Percentiles rank a stretch among this genome's conserved stretches.
These are phyloP conservation scores for Danaus melanippus DNA, from an alignment of 1,140 invertebrate species.

Conservation along the genomic window DNA sequence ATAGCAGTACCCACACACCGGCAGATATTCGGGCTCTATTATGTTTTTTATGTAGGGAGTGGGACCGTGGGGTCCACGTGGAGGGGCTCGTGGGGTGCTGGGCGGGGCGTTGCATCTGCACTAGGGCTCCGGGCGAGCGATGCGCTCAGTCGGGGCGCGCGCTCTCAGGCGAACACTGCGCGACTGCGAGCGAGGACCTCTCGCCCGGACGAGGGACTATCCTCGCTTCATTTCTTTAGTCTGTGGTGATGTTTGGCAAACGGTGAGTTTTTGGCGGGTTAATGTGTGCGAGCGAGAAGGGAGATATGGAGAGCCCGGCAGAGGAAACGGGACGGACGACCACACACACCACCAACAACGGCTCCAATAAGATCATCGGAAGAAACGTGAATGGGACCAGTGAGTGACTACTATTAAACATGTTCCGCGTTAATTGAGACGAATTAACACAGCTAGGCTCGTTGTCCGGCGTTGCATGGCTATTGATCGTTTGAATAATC, in stretches of 20 bases:
- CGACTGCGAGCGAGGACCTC: constrained; percentile 11
- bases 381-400: constrained; percentile 67
- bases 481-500: too few species aligned
- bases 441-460: too few species aligned
- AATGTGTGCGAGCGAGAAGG: constrained; percentile 66
- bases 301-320: constrained; percentile 61
- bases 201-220: constrained; percentile 6
- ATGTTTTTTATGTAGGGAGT: constrained; percentile 61
- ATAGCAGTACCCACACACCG: constrained; percentile 34
- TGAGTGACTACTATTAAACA: constrained; percentile 43
- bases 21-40: constrained; percentile 44
- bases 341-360: constrained; percentile 50
- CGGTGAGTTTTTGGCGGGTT: constrained; percentile 41
- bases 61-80: constrained; percentile 48
- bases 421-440: too few species aligned
- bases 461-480: too few species aligned
- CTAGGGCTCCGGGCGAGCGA: constrained; percentile 35
- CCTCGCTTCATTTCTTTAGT: constrained; percentile 16
- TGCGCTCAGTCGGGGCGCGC: constrained; percentile 53
- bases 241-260: constrained; percentile 46
- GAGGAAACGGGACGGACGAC: constrained; percentile 62
- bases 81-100: constrained; percentile 42
- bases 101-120: constrained; percentile 64
- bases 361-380: constrained; percentile 68
- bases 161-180: constrained; percentile 36